Evolutionary conservation across 2,113 vertebrate species (phyloP).

Genomic region (Emberiza fucata): DNA sequence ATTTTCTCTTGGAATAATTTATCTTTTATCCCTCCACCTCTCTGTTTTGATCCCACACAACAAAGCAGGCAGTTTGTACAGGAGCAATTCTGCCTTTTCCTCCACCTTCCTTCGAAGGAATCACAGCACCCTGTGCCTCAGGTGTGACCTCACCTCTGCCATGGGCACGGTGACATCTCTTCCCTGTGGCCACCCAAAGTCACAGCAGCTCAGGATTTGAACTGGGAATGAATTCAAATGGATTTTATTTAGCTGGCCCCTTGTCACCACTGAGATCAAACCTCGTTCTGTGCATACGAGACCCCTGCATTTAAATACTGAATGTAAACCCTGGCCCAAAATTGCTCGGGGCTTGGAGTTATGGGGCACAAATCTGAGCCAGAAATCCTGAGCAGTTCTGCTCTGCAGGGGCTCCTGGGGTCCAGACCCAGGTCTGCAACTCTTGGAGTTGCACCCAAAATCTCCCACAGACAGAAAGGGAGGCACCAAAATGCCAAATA

Average conservation of each 20-base stretch:
- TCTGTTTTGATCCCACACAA: slow-evolving; percentile 1
- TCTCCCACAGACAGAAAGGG: background rate
- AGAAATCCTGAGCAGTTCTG: background rate
- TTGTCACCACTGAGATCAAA: background rate
- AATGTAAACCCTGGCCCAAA: background rate
- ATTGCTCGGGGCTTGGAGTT: background rate
- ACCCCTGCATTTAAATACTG: background rate
- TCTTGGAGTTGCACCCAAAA: background rate
- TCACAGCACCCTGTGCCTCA: background rate
- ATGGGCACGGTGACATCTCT: background rate
- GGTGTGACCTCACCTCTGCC: background rate
- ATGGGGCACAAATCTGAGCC: background rate
- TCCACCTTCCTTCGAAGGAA: background rate
- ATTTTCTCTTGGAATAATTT: slow-evolving; percentile 5
- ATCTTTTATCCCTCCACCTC: background rate
- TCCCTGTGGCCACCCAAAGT: background rate
- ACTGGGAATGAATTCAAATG: background rate
- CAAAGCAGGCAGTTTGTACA: background rate
- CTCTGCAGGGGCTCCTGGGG: background rate
- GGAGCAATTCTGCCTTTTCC: background rate
- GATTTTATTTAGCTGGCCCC: background rate
- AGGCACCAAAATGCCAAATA: background rate
- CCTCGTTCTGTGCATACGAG: background rate
- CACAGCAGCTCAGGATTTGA: background rate
- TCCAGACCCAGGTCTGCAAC: background rate